Conservation (phyloP, 2,113 vertebrate genomes). For the Cryptotis parvus region DNA sequence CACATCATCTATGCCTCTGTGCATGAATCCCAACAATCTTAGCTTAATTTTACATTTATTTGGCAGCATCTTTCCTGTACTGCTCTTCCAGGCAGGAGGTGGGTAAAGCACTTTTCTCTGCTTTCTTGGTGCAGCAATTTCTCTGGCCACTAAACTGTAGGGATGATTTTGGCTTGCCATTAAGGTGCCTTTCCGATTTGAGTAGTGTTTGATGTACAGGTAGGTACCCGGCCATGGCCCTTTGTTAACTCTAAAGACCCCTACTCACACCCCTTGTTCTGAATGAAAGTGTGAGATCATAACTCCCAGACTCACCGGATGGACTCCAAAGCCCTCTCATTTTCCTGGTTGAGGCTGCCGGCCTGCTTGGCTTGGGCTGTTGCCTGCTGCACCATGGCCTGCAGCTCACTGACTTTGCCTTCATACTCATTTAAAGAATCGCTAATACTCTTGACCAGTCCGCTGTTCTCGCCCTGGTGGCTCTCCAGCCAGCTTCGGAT, state of each 20-base stretch:
- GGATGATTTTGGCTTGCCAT: not conserved
- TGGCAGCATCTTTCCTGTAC: not conserved
- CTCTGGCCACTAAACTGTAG: not conserved
- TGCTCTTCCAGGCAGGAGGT: not conserved
- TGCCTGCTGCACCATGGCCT: conserved; percentile 88
- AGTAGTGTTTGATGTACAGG: not conserved
- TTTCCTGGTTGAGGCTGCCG: conserved; percentile 90
- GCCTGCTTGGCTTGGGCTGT: conserved; percentile 88
- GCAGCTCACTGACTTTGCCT: conserved; percentile 91
- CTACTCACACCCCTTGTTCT: not conserved
- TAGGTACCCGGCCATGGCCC: not conserved
- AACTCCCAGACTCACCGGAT: conserved; percentile 87
- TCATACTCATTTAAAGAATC: conserved; percentile 89
- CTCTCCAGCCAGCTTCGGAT: conserved; percentile 89
- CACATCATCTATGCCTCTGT: not conserved
- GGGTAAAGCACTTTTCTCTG: not conserved
- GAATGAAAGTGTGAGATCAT: accelerated
- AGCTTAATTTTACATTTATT: conserved; percentile 38
- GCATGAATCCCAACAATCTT: not conserved
- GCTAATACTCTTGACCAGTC: conserved; percentile 86
- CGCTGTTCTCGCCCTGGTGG: conserved; percentile 87
- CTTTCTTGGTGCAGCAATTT: not conserved
- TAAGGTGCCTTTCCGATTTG: not conserved
- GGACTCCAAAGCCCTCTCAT: conserved; percentile 85
- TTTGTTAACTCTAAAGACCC: not conserved